Percentiles rank a stretch among this genome's conserved stretches.
These are phyloP conservation scores for Sebastes variabilis DNA, from an alignment of 2,797 vertebrate genomes.

Conservation along the genomic window DNA sequence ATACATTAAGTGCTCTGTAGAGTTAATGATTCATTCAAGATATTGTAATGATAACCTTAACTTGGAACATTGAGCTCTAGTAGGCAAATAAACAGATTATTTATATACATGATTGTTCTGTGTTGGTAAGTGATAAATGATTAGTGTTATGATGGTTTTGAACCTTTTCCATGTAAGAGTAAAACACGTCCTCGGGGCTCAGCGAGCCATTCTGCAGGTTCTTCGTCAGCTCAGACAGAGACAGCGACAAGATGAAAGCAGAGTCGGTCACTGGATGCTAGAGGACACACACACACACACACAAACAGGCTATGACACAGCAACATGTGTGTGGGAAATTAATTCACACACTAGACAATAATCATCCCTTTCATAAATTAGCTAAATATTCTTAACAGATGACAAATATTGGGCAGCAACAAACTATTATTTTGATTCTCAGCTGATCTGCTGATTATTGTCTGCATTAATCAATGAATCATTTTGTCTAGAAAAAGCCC, in stretches of 20 bases:
- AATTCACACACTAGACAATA: background rate
- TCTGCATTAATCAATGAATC: background rate
- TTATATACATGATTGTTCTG: background rate
- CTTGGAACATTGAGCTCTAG: background rate
- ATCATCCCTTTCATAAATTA: background rate
- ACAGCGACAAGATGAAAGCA: constrained; percentile 78
- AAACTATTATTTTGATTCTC: background rate
- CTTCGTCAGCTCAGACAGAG: constrained; percentile 83
- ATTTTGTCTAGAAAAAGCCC: too few relatives aligned
- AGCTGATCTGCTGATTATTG: too few relatives aligned
- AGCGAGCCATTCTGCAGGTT: constrained; percentile 81
- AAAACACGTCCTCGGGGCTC: constrained; percentile 82
- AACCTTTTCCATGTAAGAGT: constrained; percentile 91
- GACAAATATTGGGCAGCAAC: background rate
- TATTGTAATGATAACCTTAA: background rate
- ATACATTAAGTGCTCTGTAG: too few relatives aligned
- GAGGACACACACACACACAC: constrained; percentile 17
- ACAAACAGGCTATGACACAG: background rate
- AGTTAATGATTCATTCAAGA: background rate
- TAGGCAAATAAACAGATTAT: background rate
- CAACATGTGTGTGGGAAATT: background rate
- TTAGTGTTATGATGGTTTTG: background rate
- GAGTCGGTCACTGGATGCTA: constrained; percentile 81
- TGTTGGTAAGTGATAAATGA: background rate
- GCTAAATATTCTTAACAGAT: background rate